Evolutionary conservation across 2,888 invertebrate genomes (phyloP), one percentile per base, ranked within the genome.

Genomic region (Hofmannophila pseudospretella): DNA sequence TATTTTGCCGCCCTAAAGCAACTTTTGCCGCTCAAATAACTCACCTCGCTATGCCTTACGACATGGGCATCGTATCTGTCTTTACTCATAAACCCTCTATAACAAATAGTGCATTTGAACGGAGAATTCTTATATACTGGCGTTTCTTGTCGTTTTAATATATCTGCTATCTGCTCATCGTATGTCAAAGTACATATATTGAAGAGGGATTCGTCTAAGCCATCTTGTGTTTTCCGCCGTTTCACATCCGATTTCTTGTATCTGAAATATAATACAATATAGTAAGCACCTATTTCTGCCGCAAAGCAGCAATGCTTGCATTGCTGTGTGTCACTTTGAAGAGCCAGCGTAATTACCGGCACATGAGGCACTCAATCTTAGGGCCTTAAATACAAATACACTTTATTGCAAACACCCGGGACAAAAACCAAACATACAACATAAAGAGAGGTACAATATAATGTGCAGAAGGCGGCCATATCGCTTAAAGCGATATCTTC

Each of bases 111-210:
- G 16, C 84, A 84, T 9, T 80, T 78, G 44, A 51, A 81, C 0
- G 66, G 60, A 0, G 84, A 71, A 10, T 47, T 49, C 19, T 14
- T 57, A 26, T 76, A 79, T 0, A 53, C 49, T 0, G 42, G 36
- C 0, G 58, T 55, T 27, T 78, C 75, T 9, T 75, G 74, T 0
- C 84, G 26, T 7, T 70, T 67, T 8, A 62, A 40, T 0, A 84
- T 67, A 35, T 84, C 84, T 0, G 69, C 70, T 7, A 78, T 70
- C 11, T 84, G 84, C 3, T 84, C 74, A 4, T 82, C 82, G 41
- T 80, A 78, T 0, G 75, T 67, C 0, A 82, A 37, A 0, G 66
- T 45, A 0, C 65, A 65, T 1, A 84, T 67, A 0, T 70, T 77
- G 47, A 84, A 84, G 0, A 84, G 48, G 0, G 67, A 61, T 7